Conservation (phyloP, 2,888 invertebrate genomes). For the Drosophila acutilabella region DNA sequence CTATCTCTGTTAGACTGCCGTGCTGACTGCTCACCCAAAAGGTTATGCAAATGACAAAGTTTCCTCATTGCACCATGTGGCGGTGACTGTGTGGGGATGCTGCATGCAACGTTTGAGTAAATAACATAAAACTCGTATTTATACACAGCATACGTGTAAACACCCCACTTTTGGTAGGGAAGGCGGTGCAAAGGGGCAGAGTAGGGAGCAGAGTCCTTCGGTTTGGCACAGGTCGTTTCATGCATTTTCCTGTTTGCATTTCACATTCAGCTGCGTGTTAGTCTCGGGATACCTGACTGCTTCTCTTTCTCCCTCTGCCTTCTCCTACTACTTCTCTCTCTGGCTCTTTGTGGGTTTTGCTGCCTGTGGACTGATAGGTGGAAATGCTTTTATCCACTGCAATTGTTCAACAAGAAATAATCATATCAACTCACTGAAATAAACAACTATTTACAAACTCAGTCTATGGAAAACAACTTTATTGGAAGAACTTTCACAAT, state of each 20-base stretch:
- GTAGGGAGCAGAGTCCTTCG: conserved; percentile 16
- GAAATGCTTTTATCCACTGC: conserved; percentile 77
- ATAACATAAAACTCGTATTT: conserved; percentile 81
- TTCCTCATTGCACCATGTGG: conserved; percentile 36
- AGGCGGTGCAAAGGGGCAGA: not conserved
- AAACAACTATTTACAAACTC: conserved; percentile 35
- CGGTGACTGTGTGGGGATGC: conserved; percentile 30
- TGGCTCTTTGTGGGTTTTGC: conserved; percentile 27
- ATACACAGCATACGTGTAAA: conserved; percentile 79
- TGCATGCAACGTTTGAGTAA: conserved; percentile 74
- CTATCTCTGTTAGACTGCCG: not conserved
- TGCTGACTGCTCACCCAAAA: conserved; percentile 45
- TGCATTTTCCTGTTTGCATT: conserved; percentile 76
- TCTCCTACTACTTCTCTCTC: not conserved
- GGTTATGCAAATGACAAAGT: conserved; percentile 81
- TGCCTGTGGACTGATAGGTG: conserved; percentile 56
- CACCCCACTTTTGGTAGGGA: conserved; percentile 31
- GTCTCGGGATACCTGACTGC: conserved; percentile 64
- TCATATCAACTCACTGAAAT: conserved; percentile 18
- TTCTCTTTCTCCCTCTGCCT: conserved; percentile 16
- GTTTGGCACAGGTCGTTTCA: conserved; percentile 45
- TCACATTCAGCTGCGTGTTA: conserved; percentile 78
- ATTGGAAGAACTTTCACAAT: not conserved
- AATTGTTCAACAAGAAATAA: conserved; percentile 63
- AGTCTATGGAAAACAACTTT: not conserved